Base-by-base conservation (phyloP, 2,113 vertebrate species). In the Paedocypris sp. region DNA sequence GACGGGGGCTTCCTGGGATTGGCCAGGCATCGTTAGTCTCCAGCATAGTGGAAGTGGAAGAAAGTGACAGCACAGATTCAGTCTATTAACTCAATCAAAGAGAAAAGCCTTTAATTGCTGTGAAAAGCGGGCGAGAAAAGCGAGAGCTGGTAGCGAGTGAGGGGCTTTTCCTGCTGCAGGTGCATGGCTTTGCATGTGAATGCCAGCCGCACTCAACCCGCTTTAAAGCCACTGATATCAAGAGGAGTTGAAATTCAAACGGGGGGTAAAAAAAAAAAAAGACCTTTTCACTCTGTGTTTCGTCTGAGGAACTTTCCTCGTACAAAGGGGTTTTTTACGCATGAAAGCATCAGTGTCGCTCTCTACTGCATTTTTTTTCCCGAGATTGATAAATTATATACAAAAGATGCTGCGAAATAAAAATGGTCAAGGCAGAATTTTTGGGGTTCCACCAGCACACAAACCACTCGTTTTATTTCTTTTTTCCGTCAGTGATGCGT, bases 31-130 rank as follows among this genome's bases (percentile, higher is more conserved):
- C 80, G 82, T 86, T 83, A 82, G 81, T 81, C 79, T 81, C 76
- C 78, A 82, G 70, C 76, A 59, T 81, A 74, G 77, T 77, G 77
- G 73, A 83, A 78, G 71, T 66, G 72, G 77, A 82, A 78, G 71
- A 83, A 79, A 82, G 74, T 84, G 80, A 83, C 82, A 83, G 81
- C 63, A 60, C 79, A 77, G 80, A 82, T 81, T 73, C 73, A 80
- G 75, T 64, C 77, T 73, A 76, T 77, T 77, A 77, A 82, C 81
- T 82, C 75, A 80, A 81, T 81, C 80, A 82, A 78, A 78, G 62
- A 53, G 67, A 76, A 77, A 63, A 25, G 63, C 54, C 9, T 67
- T 78, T 80, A 75, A 82, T 79, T 80, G 77, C 68, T 75, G 72
- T 76, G 74, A 82, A 81, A 71, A 68, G 77, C 64, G 42, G 67